Conservation (phyloP, 2,113 vertebrate genomes). For the Grantiella picta region DNA sequence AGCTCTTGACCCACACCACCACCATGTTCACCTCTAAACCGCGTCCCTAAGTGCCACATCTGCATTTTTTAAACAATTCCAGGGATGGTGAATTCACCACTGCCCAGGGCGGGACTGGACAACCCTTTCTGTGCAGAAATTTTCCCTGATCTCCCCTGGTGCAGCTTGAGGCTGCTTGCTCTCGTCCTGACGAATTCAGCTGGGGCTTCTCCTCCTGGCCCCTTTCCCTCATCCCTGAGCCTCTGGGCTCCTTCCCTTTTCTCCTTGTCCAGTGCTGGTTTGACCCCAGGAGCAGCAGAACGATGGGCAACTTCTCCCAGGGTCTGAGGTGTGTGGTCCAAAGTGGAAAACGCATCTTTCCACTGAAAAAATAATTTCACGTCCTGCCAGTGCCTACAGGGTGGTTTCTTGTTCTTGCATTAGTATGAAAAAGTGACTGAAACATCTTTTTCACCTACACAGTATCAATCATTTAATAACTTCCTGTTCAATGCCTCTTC, state of each 20-base stretch:
- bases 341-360: not conserved
- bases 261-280: not conserved
- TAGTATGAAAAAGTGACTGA: not conserved
- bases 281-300: not conserved
- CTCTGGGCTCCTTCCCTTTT: not conserved
- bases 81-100: not conserved
- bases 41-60: not conserved
- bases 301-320: fast-evolving
- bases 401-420: not conserved
- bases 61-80: not conserved
- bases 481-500: not conserved
- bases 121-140: not conserved
- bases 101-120: not conserved
- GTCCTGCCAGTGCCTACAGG: not conserved
- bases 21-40: not conserved
- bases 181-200: not conserved
- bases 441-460: not conserved
- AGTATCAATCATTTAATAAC: not conserved
- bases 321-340: not conserved
- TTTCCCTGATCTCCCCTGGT: not conserved
- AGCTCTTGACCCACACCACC: too few relatives aligned
- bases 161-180: not conserved
- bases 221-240: not conserved
- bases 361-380: not conserved
- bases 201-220: not conserved